These are phyloP conservation scores for Eueremaeus valkanovi DNA, from an alignment of 2,888 invertebrate genomes.

Conservation along the genomic window DNA sequence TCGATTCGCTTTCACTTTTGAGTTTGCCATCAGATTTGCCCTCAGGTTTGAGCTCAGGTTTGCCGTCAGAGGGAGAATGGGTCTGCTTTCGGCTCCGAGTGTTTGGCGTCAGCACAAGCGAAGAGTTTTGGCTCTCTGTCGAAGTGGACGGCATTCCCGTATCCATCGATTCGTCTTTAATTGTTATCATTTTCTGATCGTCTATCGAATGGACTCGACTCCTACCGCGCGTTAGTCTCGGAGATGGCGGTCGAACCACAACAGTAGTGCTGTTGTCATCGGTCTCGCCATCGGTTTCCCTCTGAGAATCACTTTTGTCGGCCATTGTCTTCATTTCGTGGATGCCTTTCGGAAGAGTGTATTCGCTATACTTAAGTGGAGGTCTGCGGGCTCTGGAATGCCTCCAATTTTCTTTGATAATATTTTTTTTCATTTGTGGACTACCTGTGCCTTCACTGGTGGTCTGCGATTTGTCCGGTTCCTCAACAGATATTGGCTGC, in stretches of 20 bases:
- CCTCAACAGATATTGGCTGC: background rate
- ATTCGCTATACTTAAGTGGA: constrained; percentile 31
- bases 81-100: constrained; percentile 14
- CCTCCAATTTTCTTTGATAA: background rate
- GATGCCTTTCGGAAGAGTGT: constrained; percentile 9
- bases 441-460: background rate
- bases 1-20: background rate
- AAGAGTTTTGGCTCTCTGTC: background rate
- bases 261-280: background rate
- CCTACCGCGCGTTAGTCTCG: constrained; percentile 7
- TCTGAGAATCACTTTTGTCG: background rate
- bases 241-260: constrained; percentile 1
- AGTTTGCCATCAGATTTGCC: background rate
- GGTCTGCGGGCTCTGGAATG: constrained; percentile 26
- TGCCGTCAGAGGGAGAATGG: background rate
- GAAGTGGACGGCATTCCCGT: background rate
- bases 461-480: background rate
- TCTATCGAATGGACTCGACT: constrained; percentile 22
- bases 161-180: background rate
- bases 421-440: background rate
- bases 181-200: background rate
- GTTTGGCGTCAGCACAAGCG: background rate
- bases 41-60: background rate
- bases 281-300: background rate
- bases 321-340: background rate